These are phyloP conservation scores for Orycteropus afer DNA, from an alignment of 2,113 vertebrate species.

Conservation along the genomic window DNA sequence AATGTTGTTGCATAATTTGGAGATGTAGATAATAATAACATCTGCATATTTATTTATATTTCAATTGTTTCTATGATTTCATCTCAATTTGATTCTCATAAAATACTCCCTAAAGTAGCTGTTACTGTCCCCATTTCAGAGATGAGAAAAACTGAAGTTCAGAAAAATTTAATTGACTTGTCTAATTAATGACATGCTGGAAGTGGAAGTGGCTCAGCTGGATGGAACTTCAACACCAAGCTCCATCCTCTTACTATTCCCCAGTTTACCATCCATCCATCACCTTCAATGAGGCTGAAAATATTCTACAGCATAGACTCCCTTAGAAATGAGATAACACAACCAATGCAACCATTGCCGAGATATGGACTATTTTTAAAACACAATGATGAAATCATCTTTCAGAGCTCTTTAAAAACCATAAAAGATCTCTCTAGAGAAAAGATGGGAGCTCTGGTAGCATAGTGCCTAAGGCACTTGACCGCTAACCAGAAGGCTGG, in stretches of 20 bases:
- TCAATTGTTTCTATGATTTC: background rate
- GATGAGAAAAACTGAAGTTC: background rate
- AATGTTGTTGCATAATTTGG: background rate
- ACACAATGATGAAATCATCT: background rate
- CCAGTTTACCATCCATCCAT: too few species aligned
- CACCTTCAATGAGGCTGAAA: background rate
- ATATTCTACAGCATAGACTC: background rate
- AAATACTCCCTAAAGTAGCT: background rate
- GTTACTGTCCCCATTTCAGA: background rate
- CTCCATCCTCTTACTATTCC: background rate
- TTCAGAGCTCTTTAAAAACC: background rate
- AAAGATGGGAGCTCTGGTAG: too few species aligned
- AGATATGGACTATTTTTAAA: background rate
- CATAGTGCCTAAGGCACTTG: too few species aligned
- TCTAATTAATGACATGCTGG: background rate
- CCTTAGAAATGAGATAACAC: background rate
- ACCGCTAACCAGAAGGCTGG: too few species aligned
- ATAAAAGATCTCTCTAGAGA: background rate
- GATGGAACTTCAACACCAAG: background rate
- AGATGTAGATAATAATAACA: background rate
- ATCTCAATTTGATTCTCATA: background rate
- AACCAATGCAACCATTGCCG: too few species aligned
- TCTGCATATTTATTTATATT: background rate
- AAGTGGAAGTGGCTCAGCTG: background rate
- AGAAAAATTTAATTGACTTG: background rate